Conservation (phyloP, 2,113 vertebrate species). For the Perccottus glenii region DNA sequence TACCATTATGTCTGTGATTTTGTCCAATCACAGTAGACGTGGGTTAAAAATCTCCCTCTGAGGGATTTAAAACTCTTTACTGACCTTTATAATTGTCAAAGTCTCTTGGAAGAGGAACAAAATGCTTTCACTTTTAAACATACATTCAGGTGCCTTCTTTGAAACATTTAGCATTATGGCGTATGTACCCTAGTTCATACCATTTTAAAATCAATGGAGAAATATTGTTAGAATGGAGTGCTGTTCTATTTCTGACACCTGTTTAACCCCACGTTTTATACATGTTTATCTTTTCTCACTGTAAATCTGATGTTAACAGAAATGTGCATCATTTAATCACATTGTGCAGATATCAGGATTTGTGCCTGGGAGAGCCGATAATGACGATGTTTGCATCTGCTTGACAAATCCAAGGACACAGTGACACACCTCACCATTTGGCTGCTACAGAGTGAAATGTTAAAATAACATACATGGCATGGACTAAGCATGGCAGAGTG, state of each 20-base stretch:
- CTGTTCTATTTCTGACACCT: conserved; percentile 1
- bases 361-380: conserved; percentile 20
- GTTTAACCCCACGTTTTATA: neutral
- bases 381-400: conserved; percentile 34
- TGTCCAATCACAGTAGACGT: too few species aligned
- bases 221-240: neutral
- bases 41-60: too few species aligned
- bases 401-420: conserved; percentile 31
- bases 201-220: too few species aligned
- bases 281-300: conserved; percentile 14
- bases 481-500: conserved; percentile 26
- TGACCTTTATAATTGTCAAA: too few species aligned
- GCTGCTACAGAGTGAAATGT: conserved; percentile 25
- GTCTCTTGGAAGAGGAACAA: too few species aligned
- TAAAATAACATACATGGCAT: conserved; percentile 18
- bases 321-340: conserved; percentile 21
- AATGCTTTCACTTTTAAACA: too few species aligned
- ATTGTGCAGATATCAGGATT: conserved; percentile 42
- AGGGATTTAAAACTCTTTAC: too few species aligned
- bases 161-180: too few species aligned
- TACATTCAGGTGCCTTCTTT: too few species aligned
- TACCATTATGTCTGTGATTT: too few species aligned
- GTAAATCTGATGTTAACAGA: conserved; percentile 29
- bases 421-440: conserved; percentile 19
- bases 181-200: too few species aligned